These are phyloP conservation scores for Montipora capricornis DNA, from an alignment of 64 coral and sea anemone species.

Conservation along the genomic window DNA sequence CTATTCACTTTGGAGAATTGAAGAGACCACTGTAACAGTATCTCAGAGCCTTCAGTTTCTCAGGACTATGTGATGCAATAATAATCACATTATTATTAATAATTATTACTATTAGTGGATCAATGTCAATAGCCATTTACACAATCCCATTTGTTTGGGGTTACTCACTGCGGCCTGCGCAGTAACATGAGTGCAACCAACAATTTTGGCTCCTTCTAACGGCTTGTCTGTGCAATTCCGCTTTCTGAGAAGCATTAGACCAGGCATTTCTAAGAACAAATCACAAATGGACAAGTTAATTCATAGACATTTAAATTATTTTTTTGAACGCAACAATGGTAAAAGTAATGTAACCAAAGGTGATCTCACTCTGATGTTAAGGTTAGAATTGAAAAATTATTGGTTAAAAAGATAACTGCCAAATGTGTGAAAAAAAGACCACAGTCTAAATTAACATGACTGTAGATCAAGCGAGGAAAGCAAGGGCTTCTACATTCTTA, in stretches of 20 bases:
- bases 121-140: not conserved
- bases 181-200: slow-evolving; percentile 99
- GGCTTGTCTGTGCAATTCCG: slow-evolving; percentile 99
- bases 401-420: not conserved
- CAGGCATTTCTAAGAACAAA: slow-evolving; percentile 95
- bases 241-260: slow-evolving; percentile 95
- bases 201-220: slow-evolving; percentile 99
- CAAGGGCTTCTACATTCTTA: too few relatives aligned
- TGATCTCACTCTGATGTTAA: not conserved
- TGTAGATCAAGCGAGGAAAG: too few relatives aligned
- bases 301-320: not conserved
- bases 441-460: too few relatives aligned
- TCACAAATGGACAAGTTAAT: not conserved
- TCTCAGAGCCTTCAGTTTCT: too few relatives aligned
- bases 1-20: too few relatives aligned
- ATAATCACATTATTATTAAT: too few relatives aligned
- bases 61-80: too few relatives aligned
- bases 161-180: slow-evolving; percentile 98
- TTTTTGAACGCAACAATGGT: not conserved
- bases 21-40: too few relatives aligned
- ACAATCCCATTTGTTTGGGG: too few relatives aligned
- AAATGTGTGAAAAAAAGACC: too few relatives aligned
- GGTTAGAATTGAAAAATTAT: not conserved
- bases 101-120: not conserved
- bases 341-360: too few relatives aligned